Conservation (phyloP, 2,113 vertebrate genomes). For the Nothocercus nigrocapillus region DNA sequence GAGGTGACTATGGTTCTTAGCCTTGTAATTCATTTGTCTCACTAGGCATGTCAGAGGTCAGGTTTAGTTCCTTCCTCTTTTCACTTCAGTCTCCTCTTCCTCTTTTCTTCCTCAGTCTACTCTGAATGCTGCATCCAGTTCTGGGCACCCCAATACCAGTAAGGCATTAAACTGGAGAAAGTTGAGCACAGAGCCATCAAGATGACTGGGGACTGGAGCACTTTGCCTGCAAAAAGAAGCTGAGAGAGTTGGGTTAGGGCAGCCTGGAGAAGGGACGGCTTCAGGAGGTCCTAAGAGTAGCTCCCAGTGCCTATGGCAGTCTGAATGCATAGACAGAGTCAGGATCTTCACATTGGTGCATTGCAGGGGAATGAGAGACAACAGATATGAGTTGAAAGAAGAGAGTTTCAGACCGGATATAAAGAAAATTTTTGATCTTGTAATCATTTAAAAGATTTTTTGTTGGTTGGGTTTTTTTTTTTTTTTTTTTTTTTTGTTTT, state of each 20-base stretch:
- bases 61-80: neutral
- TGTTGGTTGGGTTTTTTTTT: too few species aligned
- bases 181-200: neutral
- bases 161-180: neutral
- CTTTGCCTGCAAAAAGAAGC: neutral
- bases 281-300: neutral
- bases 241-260: too few species aligned
- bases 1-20: accelerated
- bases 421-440: neutral
- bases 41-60: neutral
- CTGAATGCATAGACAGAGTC: neutral
- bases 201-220: neutral
- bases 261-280: neutral
- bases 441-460: neutral
- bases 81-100: neutral
- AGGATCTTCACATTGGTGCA: neutral
- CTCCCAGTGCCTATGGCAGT: accelerated
- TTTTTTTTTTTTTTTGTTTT: neutral
- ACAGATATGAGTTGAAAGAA: neutral
- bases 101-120: neutral
- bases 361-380: neutral
- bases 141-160: neutral
- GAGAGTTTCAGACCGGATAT: neutral
- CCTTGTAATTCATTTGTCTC: neutral
- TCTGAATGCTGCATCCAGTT: neutral